A percentile compares a stretch with the other conserved stretches of the same genome.
Evolutionary conservation across 2,113 vertebrate genomes (phyloP).

Genomic region (Callorhinus ursinus): DNA sequence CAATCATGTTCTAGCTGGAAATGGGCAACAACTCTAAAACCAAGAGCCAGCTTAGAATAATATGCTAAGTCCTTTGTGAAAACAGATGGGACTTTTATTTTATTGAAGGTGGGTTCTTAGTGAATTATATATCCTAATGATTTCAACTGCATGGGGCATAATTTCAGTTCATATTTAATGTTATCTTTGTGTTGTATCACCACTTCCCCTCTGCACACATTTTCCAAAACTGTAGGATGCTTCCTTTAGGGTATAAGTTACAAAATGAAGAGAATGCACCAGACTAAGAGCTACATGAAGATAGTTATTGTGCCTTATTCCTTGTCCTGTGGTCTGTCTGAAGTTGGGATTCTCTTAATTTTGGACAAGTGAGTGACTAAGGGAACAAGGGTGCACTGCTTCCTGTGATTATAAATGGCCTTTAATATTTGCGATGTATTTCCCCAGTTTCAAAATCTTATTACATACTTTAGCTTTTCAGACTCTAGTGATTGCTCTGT

Average conservation of each 20-base stretch:
- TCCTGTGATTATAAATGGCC: not conserved
- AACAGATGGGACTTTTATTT: not conserved
- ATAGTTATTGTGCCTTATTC: not conserved
- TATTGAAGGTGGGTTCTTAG: not conserved
- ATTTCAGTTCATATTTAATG: not conserved
- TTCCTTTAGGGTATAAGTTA: not conserved
- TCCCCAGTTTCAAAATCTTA: not conserved
- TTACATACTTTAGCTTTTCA: not conserved
- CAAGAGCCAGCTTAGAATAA: not conserved
- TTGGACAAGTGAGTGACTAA: not conserved
- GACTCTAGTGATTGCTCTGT: not conserved
- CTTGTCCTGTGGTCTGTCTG: not conserved
- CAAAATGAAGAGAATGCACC: not conserved
- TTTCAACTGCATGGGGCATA: not conserved
- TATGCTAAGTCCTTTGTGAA: fast-evolving
- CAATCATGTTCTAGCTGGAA: not conserved
- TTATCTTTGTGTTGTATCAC: not conserved
- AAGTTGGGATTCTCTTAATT: not conserved
- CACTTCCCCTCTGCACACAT: not conserved
- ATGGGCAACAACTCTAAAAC: not conserved
- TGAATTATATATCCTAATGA: not conserved
- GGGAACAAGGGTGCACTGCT: fast-evolving
- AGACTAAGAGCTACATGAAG: not conserved
- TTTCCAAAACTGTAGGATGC: not conserved
- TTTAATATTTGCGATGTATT: not conserved